Evolutionary conservation across 1,140 invertebrate species (phyloP), one percentile per base, ranked within the genome.

Genomic region (Telenomus remus): DNA sequence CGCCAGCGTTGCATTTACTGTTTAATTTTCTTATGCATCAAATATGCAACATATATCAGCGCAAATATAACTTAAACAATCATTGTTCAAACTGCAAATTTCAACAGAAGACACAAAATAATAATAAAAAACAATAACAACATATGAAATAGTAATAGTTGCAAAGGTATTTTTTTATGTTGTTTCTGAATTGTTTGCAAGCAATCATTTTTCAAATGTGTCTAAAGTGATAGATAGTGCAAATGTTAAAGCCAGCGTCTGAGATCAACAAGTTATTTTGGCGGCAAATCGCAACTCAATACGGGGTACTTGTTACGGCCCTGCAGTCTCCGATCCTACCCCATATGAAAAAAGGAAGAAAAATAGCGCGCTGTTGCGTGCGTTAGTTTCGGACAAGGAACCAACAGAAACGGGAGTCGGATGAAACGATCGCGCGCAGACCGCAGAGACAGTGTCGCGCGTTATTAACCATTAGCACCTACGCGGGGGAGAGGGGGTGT

Each of bases 371-470:
- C 49, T 43, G 42, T 46, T 49, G 48, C 73, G 76, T 78, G 66
- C 68, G 56, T 81, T 79, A 82, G 82, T 84, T 83, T 83, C 74
- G 81, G 80, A 75, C 79, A 80, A 84, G 81, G 80, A 80, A 82
- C 80, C 76, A 78, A 70, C 68, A 66, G 77, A 74, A 80, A 75
- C 80, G 78, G 80, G 74, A 78, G 60, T 76, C 78, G 47, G 47
- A n/a, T n/a, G n/a, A n/a, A n/a, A n/a, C n/a, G n/a, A 35, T 42
- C 19, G 46, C 11, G 37, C 6, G 19, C 19, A 39, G 64, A 48
- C 47, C 44, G 54, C 66, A 42, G 53, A 50, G 53, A 43, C 12
- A 47, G 73, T 70, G 61, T 64, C 56, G 63, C 56, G 63, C 14
- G 57, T 42, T 16, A 42, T 53, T 19, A n/a, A n/a, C 51, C 35